phyloP scores from a whole-genome alignment of 2,113 vertebrate species.

The Balaenoptera acutorostrata region DNA sequence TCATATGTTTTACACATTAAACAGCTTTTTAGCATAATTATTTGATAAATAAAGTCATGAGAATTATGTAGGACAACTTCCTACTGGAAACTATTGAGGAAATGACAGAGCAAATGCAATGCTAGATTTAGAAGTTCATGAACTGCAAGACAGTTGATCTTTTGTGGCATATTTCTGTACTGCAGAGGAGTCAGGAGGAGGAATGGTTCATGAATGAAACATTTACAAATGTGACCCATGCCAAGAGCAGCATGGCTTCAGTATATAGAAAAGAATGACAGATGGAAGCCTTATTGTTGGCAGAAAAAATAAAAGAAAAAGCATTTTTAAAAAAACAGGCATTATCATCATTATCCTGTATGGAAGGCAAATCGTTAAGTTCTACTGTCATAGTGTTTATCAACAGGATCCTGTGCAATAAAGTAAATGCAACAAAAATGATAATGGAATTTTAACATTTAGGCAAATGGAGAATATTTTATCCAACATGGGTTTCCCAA shows the following conservation, averaged over 20 bases:
- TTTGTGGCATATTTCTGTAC: constrained; percentile 34
- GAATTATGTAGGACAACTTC: constrained; percentile 14
- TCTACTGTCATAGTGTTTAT: constrained; percentile 28
- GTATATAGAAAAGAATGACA: constrained; percentile 55
- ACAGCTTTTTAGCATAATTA: constrained; percentile 20
- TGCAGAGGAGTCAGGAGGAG: not conserved
- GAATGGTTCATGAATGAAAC: constrained; percentile 57
- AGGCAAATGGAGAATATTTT: constrained; percentile 36
- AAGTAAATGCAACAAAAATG: constrained; percentile 32
- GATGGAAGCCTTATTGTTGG: constrained; percentile 51
- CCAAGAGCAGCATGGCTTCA: constrained; percentile 46
- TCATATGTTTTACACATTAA: constrained; percentile 7
- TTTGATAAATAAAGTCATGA: constrained; percentile 21
- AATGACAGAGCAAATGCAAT: not conserved
- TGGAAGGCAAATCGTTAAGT: constrained; percentile 26
- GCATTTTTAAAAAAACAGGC: not conserved
- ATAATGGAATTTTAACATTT: constrained; percentile 35
- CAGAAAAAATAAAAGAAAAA: constrained; percentile 18
- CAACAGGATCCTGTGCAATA: not conserved
- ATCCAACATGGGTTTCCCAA: constrained; percentile 6
- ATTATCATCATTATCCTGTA: constrained; percentile 31
- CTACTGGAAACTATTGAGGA: constrained; percentile 7
- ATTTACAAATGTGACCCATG: constrained; percentile 57
- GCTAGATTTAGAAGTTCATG: constrained; percentile 8
- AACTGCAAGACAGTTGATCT: constrained; percentile 18